Conservation (phyloP, 2,797 vertebrate genomes). For the Eospalax fontanierii region DNA sequence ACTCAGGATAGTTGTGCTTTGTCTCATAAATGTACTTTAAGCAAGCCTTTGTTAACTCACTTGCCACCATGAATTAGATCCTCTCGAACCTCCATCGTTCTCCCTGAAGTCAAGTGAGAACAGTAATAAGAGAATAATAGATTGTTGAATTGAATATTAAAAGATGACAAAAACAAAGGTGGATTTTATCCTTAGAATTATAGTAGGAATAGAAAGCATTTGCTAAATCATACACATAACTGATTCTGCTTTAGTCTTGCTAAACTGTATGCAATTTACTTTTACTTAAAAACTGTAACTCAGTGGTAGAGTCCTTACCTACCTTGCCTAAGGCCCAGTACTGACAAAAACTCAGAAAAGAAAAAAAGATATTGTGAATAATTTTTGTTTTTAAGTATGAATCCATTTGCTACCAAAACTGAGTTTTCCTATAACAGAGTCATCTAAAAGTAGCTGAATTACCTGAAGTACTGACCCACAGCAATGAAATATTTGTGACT, state of each 20-base stretch:
- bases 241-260: slow-evolving; percentile 55
- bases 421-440: not conserved
- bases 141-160: slow-evolving; percentile 52
- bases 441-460: slow-evolving; percentile 42
- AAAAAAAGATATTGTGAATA: slow-evolving; percentile 34
- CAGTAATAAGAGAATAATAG: not conserved
- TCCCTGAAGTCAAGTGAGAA: slow-evolving; percentile 13
- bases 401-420: slow-evolving; percentile 45
- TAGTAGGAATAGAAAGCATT: not conserved
- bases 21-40: slow-evolving; percentile 16
- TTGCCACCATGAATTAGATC: not conserved
- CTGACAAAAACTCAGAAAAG: not conserved
- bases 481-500: slow-evolving; percentile 21
- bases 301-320: not conserved
- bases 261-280: slow-evolving; percentile 23
- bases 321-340: not conserved
- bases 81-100: not conserved
- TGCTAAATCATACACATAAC: not conserved
- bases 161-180: not conserved
- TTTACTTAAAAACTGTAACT: slow-evolving; percentile 49
- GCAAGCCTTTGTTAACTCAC: slow-evolving; percentile 44
- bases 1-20: slow-evolving; percentile 28
- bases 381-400: not conserved
- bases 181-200: slow-evolving; percentile 5
- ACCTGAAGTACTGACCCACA: slow-evolving; percentile 56